Percentiles rank a stretch among this genome's conserved stretches.
Evolutionary conservation across 2,888 invertebrate genomes (phyloP).

Genomic region (Sesia apiformis): DNA sequence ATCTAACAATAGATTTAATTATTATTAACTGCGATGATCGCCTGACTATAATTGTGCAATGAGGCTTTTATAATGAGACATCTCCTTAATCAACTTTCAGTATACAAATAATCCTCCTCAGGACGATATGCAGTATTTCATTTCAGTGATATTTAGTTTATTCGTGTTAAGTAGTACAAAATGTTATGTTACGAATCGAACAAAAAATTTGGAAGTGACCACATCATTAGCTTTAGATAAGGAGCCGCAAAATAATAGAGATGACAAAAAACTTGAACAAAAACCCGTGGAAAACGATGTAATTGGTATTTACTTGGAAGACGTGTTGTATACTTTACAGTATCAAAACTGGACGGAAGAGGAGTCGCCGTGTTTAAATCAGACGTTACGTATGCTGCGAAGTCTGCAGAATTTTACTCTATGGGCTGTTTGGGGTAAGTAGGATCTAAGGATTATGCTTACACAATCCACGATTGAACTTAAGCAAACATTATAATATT

Average conservation of each 20-base stretch:
- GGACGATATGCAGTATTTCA: background rate
- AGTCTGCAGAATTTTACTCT: constrained; percentile 67
- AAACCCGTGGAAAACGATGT: constrained; percentile 19
- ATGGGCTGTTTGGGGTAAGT: constrained; percentile 75
- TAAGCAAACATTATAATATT: background rate
- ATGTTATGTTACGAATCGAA: constrained; percentile 18
- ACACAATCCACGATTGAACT: background rate
- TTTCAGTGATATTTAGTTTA: constrained; percentile 1
- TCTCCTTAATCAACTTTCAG: constrained; percentile 5
- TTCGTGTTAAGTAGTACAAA: background rate
- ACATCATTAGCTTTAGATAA: constrained; percentile 5
- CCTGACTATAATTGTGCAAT: constrained; percentile 31
- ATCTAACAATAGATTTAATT: background rate
- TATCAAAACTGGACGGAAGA: constrained; percentile 47
- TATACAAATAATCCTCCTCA: background rate
- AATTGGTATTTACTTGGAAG: constrained; percentile 47
- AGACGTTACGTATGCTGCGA: constrained; percentile 40
- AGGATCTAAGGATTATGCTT: background rate
- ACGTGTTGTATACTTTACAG: constrained; percentile 46
- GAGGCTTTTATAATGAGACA: constrained; percentile 27
- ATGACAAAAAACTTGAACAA: background rate
- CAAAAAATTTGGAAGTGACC: constrained; percentile 10
- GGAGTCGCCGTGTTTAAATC: constrained; percentile 45
- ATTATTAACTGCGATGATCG: constrained; percentile 18
- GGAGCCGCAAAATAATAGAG: background rate